Evolutionary conservation across 2,888 invertebrate species (phyloP).

Genomic region (Drosophila falleni): DNA sequence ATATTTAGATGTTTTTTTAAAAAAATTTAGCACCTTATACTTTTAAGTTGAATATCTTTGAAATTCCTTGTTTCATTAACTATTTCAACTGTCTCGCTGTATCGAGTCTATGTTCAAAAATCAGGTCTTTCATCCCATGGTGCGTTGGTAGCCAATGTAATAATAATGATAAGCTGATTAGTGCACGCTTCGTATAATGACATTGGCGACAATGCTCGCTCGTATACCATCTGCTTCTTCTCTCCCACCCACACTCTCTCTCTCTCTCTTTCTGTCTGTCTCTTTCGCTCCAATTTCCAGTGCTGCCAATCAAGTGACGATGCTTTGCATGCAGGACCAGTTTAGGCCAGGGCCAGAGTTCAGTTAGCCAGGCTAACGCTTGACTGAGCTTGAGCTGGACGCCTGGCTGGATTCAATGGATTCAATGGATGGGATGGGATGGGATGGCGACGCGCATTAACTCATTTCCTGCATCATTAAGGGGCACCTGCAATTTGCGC

Average conservation of each 20-base stretch:
- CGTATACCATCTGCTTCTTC: conserved; percentile 34
- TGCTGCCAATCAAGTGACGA: conserved; percentile 24
- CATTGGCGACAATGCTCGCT: conserved; percentile 59
- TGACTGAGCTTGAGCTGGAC: conserved; percentile 7
- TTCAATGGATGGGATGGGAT: too few relatives aligned
- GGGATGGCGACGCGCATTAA: conserved; percentile 59
- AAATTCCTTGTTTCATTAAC: too few relatives aligned
- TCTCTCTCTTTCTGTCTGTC: not conserved
- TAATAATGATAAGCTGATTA: conserved; percentile 76
- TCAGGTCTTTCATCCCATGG: too few relatives aligned
- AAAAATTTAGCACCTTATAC: too few relatives aligned
- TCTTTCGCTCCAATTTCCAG: not conserved
- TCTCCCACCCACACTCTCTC: too few relatives aligned
- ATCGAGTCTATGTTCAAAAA: too few relatives aligned
- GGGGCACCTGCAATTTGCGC: conserved; percentile 64
- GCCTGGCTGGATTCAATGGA: conserved; percentile 33
- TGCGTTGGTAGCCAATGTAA: conserved; percentile 47
- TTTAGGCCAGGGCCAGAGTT: not conserved
- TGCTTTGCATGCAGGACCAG: conserved; percentile 39
- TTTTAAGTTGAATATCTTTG: too few relatives aligned
- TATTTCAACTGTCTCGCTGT: too few relatives aligned
- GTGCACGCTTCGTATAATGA: conserved; percentile 65
- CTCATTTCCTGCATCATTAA: conserved; percentile 79
- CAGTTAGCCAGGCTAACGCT: conserved; percentile 5
- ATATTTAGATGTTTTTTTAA: too few relatives aligned